Percentiles rank a stretch among this genome's conserved stretches.
Conservation (phyloP, 2,797 vertebrate genomes). For the Siniperca obscura region DNA sequence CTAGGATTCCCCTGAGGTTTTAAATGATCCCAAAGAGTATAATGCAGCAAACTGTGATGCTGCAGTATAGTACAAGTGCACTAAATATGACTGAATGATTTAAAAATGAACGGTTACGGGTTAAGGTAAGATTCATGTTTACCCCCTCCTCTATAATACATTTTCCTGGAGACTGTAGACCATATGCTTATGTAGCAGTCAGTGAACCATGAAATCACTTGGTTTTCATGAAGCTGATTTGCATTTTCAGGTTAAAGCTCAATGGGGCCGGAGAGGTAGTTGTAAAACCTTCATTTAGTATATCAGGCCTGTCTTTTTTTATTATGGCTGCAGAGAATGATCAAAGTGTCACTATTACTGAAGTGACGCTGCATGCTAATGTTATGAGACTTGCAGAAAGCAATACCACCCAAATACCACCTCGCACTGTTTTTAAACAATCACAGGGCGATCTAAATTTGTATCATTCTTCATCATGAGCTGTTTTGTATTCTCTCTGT, state of each 20-base stretch:
- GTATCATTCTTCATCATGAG: slow-evolving; percentile 42
- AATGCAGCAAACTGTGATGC: slow-evolving; percentile 12
- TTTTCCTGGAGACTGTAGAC: slow-evolving; percentile 59
- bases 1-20: slow-evolving; percentile 28
- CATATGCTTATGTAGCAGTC: slow-evolving; percentile 67
- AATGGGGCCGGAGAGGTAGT: slow-evolving; percentile 73
- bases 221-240: slow-evolving; percentile 75
- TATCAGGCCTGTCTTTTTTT: slow-evolving; percentile 68
- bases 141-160: slow-evolving; percentile 35
- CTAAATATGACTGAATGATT: slow-evolving; percentile 51
- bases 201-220: slow-evolving; percentile 78
- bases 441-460: slow-evolving; percentile 52
- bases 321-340: slow-evolving; percentile 63
- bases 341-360: slow-evolving; percentile 48
- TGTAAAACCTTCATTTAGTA: slow-evolving; percentile 74
- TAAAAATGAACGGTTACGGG: slow-evolving; percentile 49
- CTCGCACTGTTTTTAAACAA: slow-evolving; percentile 26
- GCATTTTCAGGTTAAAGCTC: slow-evolving; percentile 79
- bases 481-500: slow-evolving; percentile 35
- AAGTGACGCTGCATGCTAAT: slow-evolving; percentile 49
- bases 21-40: slow-evolving; percentile 31
- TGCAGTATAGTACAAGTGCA: slow-evolving; percentile 7
- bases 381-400: slow-evolving; percentile 28
- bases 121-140: slow-evolving; percentile 57
- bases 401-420: slow-evolving; percentile 7